Evolutionary conservation across 2,888 invertebrate genomes (phyloP), one percentile per base, ranked within the genome.

Genomic region (Machimus atricapillus): DNA sequence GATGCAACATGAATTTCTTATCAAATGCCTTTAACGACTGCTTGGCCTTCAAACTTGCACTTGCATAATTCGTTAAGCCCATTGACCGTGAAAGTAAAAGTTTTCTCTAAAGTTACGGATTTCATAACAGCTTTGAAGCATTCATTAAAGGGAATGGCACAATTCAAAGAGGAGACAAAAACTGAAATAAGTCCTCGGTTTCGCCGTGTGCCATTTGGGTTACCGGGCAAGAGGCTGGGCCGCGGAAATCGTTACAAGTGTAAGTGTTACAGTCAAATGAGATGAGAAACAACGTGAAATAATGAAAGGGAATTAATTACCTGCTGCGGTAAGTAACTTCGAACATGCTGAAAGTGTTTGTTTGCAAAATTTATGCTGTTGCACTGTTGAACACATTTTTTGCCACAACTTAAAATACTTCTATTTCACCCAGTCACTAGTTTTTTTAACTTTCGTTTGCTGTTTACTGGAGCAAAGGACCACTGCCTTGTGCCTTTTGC

Each of bases 11-110:
- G 23, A 7, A 58, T 58, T 19, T 23, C 58, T 58, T 43, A 43
- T 19, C 23, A 58, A 23, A 16, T 19, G 9, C 2, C 58, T 9
- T 58, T 66, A 66, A 83, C 14, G 23, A 8, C 23, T 23, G 14
- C 40, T 19, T 85, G 85, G 85, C 85, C 85, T 85, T 85, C 74
- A 85, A n/a, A 74, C 16, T 16, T 16, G 46, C n/a, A 74, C 31
- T 85, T 85, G 46, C 85, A 43, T 85, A 85, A 85, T 85, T n/a
- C 43, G 27, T 9, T 27, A 34, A 85, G 37, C 52, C 52, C 23
- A 56, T 56, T 86, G 86, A 86, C 86, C 86, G 56, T 86, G 86
- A 86, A 86, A 86, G 86, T 86, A 86, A 86, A 74, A 86, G 76
- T 52, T 77, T 86, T 86, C 86, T 77, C 77, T 52, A 34, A 76